These are phyloP conservation scores for Linnaemya tessellans DNA, from an alignment of 2,888 invertebrate genomes.

Conservation along the genomic window DNA sequence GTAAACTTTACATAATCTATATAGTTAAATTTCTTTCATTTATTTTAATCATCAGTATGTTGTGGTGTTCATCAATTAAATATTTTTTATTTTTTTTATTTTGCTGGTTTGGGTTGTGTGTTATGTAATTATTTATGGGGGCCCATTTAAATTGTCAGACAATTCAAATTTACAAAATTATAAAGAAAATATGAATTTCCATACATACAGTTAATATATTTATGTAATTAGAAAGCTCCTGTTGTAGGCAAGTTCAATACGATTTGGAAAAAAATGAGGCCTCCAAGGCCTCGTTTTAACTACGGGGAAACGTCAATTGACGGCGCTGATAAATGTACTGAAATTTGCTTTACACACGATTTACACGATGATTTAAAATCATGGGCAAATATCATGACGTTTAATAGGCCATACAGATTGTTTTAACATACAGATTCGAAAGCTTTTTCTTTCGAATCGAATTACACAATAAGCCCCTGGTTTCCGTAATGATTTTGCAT, in stretches of 20 bases:
- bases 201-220: background rate
- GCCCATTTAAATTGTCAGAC: background rate
- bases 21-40: conserved; percentile 73
- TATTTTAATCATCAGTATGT: conserved; percentile 48
- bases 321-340: too few species aligned
- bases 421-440: too few species aligned
- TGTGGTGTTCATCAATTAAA: conserved; percentile 39
- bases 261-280: background rate
- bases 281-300: too few species aligned
- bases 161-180: background rate
- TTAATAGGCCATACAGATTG: too few species aligned
- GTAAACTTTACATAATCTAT: conserved; percentile 72
- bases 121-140: conserved; percentile 55
- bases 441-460: too few species aligned
- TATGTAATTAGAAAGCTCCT: background rate
- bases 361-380: too few species aligned
- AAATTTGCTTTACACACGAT: too few species aligned
- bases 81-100: conserved; percentile 59
- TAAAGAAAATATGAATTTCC: background rate
- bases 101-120: conserved; percentile 48
- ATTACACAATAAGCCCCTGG: too few species aligned
- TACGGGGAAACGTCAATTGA: too few species aligned
- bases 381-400: too few species aligned
- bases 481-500: too few species aligned
- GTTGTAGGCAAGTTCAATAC: background rate